Evolutionary conservation across 2,888 invertebrate species (phyloP).

Genomic region (Archaeoteleia sp.): DNA sequence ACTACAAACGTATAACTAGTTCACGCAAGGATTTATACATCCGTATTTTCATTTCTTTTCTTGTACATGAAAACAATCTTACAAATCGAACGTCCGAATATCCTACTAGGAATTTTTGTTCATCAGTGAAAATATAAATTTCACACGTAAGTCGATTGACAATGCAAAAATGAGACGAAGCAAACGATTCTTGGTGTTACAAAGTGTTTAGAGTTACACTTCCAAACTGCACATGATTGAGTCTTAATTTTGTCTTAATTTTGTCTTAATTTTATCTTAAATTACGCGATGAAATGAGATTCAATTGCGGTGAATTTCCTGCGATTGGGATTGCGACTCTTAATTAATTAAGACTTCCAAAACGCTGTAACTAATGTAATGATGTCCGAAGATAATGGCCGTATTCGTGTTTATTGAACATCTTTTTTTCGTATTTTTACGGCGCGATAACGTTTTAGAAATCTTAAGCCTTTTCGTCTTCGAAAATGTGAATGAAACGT

Average conservation of each 20-base stretch:
- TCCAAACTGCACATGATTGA: slow-evolving; percentile 24
- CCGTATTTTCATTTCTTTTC: slow-evolving; percentile 11
- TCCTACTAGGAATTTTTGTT: slow-evolving; percentile 23
- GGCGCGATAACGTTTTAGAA: slow-evolving; percentile 18
- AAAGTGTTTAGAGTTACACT: slow-evolving; percentile 17
- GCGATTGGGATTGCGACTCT: not conserved
- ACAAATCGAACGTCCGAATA: slow-evolving; percentile 22
- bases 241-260: slow-evolving; percentile 22
- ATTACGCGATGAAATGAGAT: slow-evolving; percentile 29
- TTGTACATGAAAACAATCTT: slow-evolving; percentile 8
- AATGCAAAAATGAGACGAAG: slow-evolving; percentile 22
- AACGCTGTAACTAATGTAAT: slow-evolving; percentile 12
- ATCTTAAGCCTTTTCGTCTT: not conserved
- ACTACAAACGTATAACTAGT: slow-evolving; percentile 39
- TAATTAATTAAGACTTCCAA: slow-evolving; percentile 15
- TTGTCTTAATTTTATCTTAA: slow-evolving; percentile 25
- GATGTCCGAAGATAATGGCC: slow-evolving; percentile 5
- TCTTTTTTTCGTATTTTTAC: no score
- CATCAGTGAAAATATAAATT: slow-evolving; percentile 19
- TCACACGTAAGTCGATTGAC: slow-evolving; percentile 10
- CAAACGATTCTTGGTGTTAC: slow-evolving; percentile 17
- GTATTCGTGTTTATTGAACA: slow-evolving; percentile 12
- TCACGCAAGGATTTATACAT: slow-evolving; percentile 32
- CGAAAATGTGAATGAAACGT: slow-evolving; percentile 3
- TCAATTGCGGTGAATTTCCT: slow-evolving; percentile 16